Evolutionary conservation across 2,113 vertebrate genomes (phyloP).

Genomic region (Austrofundulus limnaeus): DNA sequence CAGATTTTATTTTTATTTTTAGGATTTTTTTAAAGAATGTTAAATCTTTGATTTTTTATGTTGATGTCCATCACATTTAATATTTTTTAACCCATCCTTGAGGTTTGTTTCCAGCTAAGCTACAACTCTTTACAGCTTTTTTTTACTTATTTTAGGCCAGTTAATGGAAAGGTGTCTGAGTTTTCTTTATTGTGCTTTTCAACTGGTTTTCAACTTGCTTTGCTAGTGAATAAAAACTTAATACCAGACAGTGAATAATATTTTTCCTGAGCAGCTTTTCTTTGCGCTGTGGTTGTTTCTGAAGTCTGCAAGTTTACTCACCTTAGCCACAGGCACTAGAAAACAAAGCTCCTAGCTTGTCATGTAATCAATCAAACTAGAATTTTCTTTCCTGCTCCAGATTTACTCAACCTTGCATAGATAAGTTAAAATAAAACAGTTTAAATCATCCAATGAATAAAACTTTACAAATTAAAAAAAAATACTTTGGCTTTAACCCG

Average conservation of each 20-base stretch:
- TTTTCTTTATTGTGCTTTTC: not conserved
- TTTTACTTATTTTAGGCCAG: not conserved
- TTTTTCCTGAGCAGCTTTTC: conserved; percentile 3
- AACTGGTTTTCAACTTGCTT: not conserved
- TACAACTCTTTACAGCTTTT: not conserved
- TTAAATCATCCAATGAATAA: not conserved
- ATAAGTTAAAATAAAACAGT: not conserved
- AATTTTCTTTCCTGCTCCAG: not conserved
- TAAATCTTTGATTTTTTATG: not conserved
- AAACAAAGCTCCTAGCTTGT: conserved; percentile 7
- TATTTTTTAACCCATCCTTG: not conserved
- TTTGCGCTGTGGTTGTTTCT: conserved; percentile 11
- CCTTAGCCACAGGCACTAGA: conserved; percentile 20
- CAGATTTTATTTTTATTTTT: too few species aligned
- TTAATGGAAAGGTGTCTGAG: not conserved
- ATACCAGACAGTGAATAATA: conserved; percentile 30
- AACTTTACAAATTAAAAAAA: not conserved
- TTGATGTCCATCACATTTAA: not conserved
- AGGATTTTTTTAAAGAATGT: too few species aligned
- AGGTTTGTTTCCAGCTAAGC: not conserved
- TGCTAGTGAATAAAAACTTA: not conserved
- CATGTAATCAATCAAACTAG: not conserved
- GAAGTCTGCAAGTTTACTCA: conserved; percentile 19
- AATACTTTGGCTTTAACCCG: conserved; percentile 12
- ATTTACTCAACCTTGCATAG: not conserved